These are phyloP conservation scores for Ctena decussata DNA, from an alignment of 2,888 invertebrate genomes.

Conservation along the genomic window DNA sequence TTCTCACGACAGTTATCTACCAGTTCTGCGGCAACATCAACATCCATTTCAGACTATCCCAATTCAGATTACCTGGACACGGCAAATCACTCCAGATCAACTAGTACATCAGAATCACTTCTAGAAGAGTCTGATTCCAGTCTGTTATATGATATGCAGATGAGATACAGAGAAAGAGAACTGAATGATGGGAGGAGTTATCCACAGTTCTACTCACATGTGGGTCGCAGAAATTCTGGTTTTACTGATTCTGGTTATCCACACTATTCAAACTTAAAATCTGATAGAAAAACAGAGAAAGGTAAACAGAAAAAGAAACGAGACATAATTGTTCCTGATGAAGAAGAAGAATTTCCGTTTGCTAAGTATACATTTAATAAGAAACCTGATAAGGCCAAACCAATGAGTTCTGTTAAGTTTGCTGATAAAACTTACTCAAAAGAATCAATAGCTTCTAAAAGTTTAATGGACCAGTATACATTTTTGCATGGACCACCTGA, in stretches of 20 bases:
- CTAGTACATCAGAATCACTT: constrained; percentile 36
- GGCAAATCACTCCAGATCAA: constrained; percentile 16
- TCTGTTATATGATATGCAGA: background rate
- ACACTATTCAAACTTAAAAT: background rate
- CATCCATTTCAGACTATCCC: background rate
- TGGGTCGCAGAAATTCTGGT: background rate
- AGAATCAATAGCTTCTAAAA: constrained; percentile 52
- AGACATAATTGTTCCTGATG: constrained; percentile 78
- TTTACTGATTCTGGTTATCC: background rate
- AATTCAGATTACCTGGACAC: constrained; percentile 30
- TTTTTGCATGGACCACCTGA: background rate
- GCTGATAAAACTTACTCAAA: background rate
- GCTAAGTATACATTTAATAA: constrained; percentile 74
- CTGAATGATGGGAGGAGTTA: background rate
- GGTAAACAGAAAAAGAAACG: constrained; percentile 26
- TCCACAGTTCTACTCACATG: background rate
- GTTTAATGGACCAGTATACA: constrained; percentile 49
- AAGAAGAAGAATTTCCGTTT: constrained; percentile 75
- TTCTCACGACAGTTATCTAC: background rate
- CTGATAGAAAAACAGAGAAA: background rate
- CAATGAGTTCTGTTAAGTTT: background rate
- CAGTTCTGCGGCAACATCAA: background rate
- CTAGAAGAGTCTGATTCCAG: constrained; percentile 19
- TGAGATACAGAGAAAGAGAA: background rate
- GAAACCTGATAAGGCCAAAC: constrained; percentile 36